A percentile compares a stretch with the other conserved stretches of the same genome.
Evolutionary conservation across 2,888 invertebrate genomes (phyloP).

Genomic region (Melanargia galathea): DNA sequence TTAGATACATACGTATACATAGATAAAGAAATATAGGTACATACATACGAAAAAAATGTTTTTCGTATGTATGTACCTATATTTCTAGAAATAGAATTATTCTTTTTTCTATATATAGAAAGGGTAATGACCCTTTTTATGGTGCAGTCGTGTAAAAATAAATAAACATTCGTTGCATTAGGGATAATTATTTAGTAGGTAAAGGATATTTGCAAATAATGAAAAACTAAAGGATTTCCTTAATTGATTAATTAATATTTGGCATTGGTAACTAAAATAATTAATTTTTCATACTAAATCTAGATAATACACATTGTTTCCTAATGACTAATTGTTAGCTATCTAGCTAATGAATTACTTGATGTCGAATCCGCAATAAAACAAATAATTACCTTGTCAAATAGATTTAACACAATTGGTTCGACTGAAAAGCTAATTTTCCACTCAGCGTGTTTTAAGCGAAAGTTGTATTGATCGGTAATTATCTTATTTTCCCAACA

Average conservation of each 20-base stretch:
- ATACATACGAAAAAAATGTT: too few species aligned
- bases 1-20: too few species aligned
- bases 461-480: conserved; percentile 21
- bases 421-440: conserved; percentile 9
- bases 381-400: conserved; percentile 6
- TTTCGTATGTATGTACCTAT: too few species aligned
- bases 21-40: too few species aligned
- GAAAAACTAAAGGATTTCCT: conserved; percentile 6
- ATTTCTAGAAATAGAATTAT: too few species aligned
- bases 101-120: too few species aligned
- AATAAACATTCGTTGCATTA: background rate
- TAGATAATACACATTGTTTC: background rate
- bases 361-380: background rate
- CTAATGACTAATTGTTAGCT: background rate
- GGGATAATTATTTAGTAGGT: background rate
- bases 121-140: too few species aligned
- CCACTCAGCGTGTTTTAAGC: conserved; percentile 17
- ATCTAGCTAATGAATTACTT: background rate
- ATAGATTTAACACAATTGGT: conserved; percentile 2
- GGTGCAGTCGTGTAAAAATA: too few species aligned
- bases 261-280: background rate
- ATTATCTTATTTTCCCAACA: conserved; percentile 16
- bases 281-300: conserved; percentile 6
- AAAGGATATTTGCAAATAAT: background rate
- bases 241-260: conserved; percentile 3